These are phyloP conservation scores for Acanthiza pusilla DNA, from an alignment of 2,797 vertebrate species.

Conservation along the genomic window DNA sequence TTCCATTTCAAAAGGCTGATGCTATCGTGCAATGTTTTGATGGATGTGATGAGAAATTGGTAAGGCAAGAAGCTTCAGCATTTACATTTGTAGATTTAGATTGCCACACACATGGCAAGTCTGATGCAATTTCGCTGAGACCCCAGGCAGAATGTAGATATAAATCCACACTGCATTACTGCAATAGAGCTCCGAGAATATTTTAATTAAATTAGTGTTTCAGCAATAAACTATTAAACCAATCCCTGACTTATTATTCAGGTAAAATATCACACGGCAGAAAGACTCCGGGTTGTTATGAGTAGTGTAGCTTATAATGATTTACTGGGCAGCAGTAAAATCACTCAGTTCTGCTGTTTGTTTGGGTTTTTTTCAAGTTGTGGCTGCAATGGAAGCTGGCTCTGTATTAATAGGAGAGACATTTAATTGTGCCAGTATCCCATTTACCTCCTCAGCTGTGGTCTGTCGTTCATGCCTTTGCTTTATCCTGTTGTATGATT, in stretches of 20 bases:
- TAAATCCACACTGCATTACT: not conserved
- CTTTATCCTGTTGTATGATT: not conserved
- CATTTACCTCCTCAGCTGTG: not conserved
- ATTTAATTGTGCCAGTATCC: not conserved
- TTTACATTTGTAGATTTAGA: constrained; percentile 6
- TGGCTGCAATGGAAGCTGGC: not conserved
- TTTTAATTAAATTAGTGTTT: constrained; percentile 50
- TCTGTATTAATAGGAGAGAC: not conserved
- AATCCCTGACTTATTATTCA: constrained; percentile 1
- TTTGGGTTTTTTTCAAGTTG: not conserved
- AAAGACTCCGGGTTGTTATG: not conserved
- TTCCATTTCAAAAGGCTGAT: constrained; percentile 2
- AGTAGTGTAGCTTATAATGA: not conserved
- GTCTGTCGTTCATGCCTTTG: not conserved
- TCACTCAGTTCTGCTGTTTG: not conserved
- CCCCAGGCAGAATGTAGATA: constrained; percentile 2
- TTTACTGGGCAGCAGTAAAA: not conserved
- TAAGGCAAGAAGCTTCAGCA: not conserved
- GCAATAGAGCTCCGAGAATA: not conserved
- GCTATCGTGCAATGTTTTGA: not conserved
- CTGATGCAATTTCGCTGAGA: constrained; percentile 42
- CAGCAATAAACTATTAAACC: constrained; percentile 39
- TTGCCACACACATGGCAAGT: constrained; percentile 19
- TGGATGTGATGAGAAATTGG: not conserved
- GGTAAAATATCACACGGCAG: not conserved